Percentiles rank a stretch among this genome's conserved stretches.
These are phyloP conservation scores for Chrysolina oricalcia DNA, from an alignment of 2,888 invertebrate genomes.

Conservation along the genomic window DNA sequence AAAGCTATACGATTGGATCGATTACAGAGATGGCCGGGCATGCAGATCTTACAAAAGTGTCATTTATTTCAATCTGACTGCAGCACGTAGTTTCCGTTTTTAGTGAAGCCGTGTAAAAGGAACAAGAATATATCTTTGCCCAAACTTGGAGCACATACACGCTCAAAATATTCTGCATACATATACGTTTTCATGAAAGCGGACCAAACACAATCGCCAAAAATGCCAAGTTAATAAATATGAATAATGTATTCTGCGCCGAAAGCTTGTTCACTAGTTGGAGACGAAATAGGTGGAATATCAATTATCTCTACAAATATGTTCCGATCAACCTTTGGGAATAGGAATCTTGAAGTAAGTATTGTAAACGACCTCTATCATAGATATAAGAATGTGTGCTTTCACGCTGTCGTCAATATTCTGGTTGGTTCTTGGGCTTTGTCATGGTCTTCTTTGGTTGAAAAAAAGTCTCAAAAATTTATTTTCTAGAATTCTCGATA, in stretches of 20 bases:
- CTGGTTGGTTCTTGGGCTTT: no score
- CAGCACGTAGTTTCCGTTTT: slow-evolving; percentile 66
- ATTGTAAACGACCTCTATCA: no score
- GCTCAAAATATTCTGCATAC: slow-evolving; percentile 33
- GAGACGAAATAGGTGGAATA: slow-evolving; percentile 2
- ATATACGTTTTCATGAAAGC: slow-evolving; percentile 30
- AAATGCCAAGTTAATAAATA: slow-evolving; percentile 22
- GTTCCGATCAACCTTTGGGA: no score
- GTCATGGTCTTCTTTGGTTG: no score
- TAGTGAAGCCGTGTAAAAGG: slow-evolving; percentile 58
- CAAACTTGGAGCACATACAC: slow-evolving; percentile 38
- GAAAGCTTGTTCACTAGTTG: slow-evolving; percentile 2
- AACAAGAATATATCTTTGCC: slow-evolving; percentile 40
- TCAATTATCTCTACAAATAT: not conserved
- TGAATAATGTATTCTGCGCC: slow-evolving; percentile 11
- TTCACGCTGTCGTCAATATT: no score
- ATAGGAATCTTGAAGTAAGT: no score
- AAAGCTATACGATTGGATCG: slow-evolving; percentile 65
- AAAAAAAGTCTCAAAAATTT: no score
- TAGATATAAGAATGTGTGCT: no score
- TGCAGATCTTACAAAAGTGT: slow-evolving; percentile 66
- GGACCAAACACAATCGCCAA: slow-evolving; percentile 28
- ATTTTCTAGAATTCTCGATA: no score
- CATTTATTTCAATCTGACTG: slow-evolving; percentile 62
- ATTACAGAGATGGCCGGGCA: slow-evolving; percentile 64